Evolutionary conservation across 2,888 invertebrate genomes (phyloP).

Genomic region (Choreutis nemorana): DNA sequence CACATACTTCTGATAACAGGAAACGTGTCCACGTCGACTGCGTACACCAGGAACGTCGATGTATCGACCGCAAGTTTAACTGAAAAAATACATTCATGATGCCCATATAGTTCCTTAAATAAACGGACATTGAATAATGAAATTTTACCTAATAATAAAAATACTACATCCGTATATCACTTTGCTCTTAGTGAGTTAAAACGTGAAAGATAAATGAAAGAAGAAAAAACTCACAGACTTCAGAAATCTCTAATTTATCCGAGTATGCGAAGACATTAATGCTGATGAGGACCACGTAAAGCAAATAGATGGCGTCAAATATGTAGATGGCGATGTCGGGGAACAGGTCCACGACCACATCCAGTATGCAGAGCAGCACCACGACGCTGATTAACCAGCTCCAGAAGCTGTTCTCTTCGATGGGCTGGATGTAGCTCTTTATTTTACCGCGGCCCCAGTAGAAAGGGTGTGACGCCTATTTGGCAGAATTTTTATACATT

Average conservation of each 20-base stretch:
- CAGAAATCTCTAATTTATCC: conserved; percentile 13
- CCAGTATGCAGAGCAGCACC: conserved; percentile 18
- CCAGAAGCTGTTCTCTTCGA: conserved; percentile 30
- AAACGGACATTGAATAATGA: too few species aligned
- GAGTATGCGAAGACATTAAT: conserved; percentile 15
- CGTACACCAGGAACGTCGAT: conserved; percentile 26
- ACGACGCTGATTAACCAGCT: conserved; percentile 27
- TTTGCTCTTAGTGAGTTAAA: too few species aligned
- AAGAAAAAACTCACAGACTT: too few species aligned
- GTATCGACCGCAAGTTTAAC: conserved; percentile 31
- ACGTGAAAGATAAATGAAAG: too few species aligned
- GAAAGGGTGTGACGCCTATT: conserved; percentile 26
- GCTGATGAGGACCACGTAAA: conserved; percentile 22
- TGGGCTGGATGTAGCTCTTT: conserved; percentile 17
- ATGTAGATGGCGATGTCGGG: conserved; percentile 21
- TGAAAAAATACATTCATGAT: too few species aligned
- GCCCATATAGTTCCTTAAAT: too few species aligned
- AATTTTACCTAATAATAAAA: too few species aligned
- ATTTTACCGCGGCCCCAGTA: conserved; percentile 24
- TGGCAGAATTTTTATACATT: too few species aligned
- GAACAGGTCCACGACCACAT: conserved; percentile 8
- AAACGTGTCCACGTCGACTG: conserved; percentile 2
- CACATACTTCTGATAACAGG: conserved; percentile 18
- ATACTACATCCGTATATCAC: too few species aligned
- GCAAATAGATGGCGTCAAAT: conserved; percentile 24